Conservation (phyloP, 2,113 vertebrate genomes). For the Rhombomys opimus region DNA sequence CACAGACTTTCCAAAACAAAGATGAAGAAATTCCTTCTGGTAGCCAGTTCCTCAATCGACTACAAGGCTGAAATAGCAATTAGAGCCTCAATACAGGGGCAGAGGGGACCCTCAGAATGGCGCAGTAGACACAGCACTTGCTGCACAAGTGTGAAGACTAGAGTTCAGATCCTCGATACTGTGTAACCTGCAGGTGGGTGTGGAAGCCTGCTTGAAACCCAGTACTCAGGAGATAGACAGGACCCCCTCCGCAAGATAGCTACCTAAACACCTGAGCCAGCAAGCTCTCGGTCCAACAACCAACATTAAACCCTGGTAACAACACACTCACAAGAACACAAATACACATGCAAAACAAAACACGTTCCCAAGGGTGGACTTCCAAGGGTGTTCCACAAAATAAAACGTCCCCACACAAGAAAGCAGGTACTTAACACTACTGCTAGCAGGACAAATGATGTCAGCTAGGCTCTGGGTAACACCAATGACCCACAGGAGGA, state of each 20-base stretch:
- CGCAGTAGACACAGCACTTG: background rate
- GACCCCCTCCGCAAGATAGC: background rate
- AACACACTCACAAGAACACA: background rate
- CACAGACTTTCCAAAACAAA: background rate
- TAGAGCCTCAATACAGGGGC: background rate
- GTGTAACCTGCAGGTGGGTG: background rate
- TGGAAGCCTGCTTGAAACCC: background rate
- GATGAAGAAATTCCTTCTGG: background rate
- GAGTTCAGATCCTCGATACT: background rate
- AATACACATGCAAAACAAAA: background rate
- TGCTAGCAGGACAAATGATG: background rate
- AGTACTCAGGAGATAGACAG: background rate
- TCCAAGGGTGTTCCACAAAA: background rate
- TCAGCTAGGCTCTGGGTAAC: background rate
- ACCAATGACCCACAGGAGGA: background rate
- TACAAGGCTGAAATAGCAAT: background rate
- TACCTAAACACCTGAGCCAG: background rate
- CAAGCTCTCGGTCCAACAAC: background rate
- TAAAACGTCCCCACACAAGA: background rate
- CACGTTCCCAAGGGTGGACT: background rate
- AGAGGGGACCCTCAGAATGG: background rate
- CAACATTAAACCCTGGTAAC: background rate
- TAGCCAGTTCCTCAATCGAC: background rate
- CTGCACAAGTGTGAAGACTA: background rate
- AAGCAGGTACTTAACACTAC: background rate